Base-by-base conservation (phyloP, 2,113 vertebrate genomes). In the Elephantulus edwardii region DNA sequence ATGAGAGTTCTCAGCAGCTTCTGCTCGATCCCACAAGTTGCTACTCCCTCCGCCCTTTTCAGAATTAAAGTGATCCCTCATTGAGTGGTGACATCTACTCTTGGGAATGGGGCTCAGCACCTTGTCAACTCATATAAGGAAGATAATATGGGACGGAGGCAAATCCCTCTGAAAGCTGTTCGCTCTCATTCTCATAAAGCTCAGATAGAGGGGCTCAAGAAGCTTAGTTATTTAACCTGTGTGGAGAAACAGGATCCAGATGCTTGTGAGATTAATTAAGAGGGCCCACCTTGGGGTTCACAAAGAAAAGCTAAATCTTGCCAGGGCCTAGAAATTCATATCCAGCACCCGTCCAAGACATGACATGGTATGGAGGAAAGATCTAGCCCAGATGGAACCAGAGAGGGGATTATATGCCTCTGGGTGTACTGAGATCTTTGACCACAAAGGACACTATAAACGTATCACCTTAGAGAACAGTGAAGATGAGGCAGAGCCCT, bases 161-260 rank as follows among this genome's bases (percentile, higher is more conserved):
- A 83, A 95, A 96, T 95, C 81, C 86, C 84, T 88, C 84, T 68
- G 78, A 87, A 83, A 91, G 88, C 7, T 52, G 62, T 62, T 82
- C 38, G 2, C 6, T 50, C 78, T 86, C 85, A 58, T 96, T 96
- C 96, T 95, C 95, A 96, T 95, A 91, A 90, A 92, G 94, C 95
- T 96, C 85, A 96, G 91, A 84, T 54, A 38, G 91, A 95, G 91
- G 94, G 93, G 90, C 88, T 94, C 94, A 93, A 75, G 88, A 62
- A 94, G 94, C 94, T 96, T 96, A 96, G 96, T 95, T 70, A 96
- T 83, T 91, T 72, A 92, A 96, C 95, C 95, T 85, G 91, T 48
- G 50, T 30, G 2, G 52, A 91, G 95, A 96, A 96, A 96, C 76
- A 96, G 54, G 96, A 96, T 91, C 95, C 94, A 91, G 92, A 93